Percentiles rank a stretch among this genome's conserved stretches.
These are phyloP conservation scores for Augochlora pura DNA, from an alignment of 1,140 invertebrate genomes.

Conservation along the genomic window DNA sequence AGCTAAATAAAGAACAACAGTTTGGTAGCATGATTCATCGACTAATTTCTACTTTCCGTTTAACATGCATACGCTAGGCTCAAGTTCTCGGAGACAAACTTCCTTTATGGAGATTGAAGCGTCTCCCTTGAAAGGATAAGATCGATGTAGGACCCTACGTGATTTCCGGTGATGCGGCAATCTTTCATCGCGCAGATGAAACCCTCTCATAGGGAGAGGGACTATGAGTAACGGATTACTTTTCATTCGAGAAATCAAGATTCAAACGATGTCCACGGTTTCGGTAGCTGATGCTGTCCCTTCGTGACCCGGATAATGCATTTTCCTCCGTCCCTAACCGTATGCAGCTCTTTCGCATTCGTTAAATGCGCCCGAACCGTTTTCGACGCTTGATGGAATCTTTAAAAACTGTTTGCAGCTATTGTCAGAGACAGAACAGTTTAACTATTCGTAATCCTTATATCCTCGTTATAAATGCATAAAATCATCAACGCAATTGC, in stretches of 20 bases:
- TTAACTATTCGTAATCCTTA: too few relatives aligned
- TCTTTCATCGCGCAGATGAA: slow-evolving; percentile 26
- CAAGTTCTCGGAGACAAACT: slow-evolving; percentile 48
- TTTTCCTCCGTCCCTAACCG: background rate
- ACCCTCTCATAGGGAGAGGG: slow-evolving; percentile 10
- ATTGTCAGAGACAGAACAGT: too few relatives aligned
- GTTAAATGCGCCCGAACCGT: background rate
- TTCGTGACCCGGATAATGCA: slow-evolving; percentile 14
- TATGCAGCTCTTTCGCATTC: background rate
- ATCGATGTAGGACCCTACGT: slow-evolving; percentile 40
- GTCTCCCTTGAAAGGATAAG: slow-evolving; percentile 45
- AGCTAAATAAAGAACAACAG: too few relatives aligned
- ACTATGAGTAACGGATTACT: slow-evolving; percentile 28
- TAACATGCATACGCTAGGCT: slow-evolving; percentile 22
- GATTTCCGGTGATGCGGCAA: slow-evolving; percentile 24
- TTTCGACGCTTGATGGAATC: background rate
- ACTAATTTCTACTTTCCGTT: slow-evolving; percentile 52
- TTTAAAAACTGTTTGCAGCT: too few relatives aligned
- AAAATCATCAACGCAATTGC: too few relatives aligned
- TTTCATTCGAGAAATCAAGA: slow-evolving; percentile 20
- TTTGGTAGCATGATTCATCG: slow-evolving; percentile 10
- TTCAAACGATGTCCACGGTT: background rate
- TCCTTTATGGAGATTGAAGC: slow-evolving; percentile 58
- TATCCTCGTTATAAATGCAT: too few relatives aligned
- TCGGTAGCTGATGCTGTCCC: background rate